These are phyloP conservation scores for Uromys caudimaculatus DNA, from an alignment of 2,797 vertebrate species.

Conservation along the genomic window DNA sequence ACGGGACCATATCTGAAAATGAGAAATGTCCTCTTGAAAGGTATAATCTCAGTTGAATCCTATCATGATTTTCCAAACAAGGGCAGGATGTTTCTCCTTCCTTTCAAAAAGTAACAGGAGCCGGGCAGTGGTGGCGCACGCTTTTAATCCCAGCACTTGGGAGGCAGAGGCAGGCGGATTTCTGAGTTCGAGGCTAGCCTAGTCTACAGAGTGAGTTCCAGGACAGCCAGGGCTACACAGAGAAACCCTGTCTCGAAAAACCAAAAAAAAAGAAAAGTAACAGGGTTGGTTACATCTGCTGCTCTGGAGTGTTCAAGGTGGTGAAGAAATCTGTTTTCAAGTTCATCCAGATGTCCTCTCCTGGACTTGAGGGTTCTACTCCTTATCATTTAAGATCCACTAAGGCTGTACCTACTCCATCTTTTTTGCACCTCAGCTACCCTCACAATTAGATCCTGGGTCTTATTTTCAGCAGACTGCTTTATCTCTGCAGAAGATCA, in stretches of 20 bases:
- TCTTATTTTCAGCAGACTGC: conserved; percentile 33
- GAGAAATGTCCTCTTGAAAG: neutral
- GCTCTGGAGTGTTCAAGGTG: neutral
- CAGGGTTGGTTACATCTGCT: neutral
- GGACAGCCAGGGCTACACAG: too few relatives aligned
- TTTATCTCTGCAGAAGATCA: neutral
- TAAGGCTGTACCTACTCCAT: neutral
- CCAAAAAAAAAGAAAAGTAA: too few relatives aligned
- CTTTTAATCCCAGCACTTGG: too few relatives aligned
- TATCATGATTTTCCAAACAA: neutral
- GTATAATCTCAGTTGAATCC: neutral
- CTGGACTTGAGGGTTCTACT: neutral
- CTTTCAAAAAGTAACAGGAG: neutral
- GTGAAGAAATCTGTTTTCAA: neutral
- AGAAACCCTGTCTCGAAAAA: too few relatives aligned
- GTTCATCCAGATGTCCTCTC: neutral
- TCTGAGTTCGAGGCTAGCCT: too few relatives aligned
- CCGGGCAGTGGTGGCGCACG: too few relatives aligned
- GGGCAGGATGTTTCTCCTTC: neutral
- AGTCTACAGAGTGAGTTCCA: too few relatives aligned
- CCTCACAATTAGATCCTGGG: neutral
- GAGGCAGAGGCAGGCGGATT: too few relatives aligned
- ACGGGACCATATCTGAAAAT: neutral
- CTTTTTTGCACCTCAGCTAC: neutral
- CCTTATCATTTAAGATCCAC: neutral